phyloP scores from a whole-genome alignment of 2,888 invertebrate genomes.

The Phyto melanocephala region DNA sequence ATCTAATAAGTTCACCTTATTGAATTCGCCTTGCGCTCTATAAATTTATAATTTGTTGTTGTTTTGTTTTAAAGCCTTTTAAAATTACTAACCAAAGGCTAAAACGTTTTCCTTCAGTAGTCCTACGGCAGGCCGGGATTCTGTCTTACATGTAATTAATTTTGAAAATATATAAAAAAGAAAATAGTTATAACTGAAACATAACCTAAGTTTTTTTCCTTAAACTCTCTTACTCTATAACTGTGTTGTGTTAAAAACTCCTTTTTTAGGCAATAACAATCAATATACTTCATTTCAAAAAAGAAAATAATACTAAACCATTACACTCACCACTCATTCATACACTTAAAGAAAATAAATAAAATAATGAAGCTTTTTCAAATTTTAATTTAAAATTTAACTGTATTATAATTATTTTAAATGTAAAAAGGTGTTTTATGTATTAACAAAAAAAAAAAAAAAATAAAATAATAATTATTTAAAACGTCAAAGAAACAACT shows the following conservation, averaged over 20 bases:
- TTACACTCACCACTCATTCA: not conserved
- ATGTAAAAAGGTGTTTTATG: constrained; percentile 61
- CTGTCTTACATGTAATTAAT: not conserved
- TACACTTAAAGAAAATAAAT: constrained; percentile 12
- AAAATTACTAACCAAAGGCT: not conserved
- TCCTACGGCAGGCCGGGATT: constrained; percentile 27
- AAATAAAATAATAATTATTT: not conserved
- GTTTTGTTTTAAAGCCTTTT: not conserved
- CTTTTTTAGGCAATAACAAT: not conserved
- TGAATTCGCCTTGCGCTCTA: too few relatives aligned
- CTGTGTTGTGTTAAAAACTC: not conserved
- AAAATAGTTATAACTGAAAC: not conserved
- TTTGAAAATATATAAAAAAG: not conserved
- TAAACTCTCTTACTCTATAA: not conserved
- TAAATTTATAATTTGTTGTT: not conserved
- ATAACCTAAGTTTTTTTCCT: not conserved
- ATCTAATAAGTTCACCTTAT: too few relatives aligned
- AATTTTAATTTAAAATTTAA: constrained; percentile 42
- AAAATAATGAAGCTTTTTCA: constrained; percentile 19
- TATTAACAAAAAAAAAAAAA: constrained; percentile 37
- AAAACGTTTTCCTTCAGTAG: not conserved
- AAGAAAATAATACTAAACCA: constrained; percentile 2
- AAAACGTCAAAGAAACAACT: constrained; percentile 9
- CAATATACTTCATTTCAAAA: not conserved
- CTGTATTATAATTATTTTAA: constrained; percentile 60